These are phyloP conservation scores for Charadrius vociferus DNA, from an alignment of 2,113 vertebrate species.

Conservation along the genomic window DNA sequence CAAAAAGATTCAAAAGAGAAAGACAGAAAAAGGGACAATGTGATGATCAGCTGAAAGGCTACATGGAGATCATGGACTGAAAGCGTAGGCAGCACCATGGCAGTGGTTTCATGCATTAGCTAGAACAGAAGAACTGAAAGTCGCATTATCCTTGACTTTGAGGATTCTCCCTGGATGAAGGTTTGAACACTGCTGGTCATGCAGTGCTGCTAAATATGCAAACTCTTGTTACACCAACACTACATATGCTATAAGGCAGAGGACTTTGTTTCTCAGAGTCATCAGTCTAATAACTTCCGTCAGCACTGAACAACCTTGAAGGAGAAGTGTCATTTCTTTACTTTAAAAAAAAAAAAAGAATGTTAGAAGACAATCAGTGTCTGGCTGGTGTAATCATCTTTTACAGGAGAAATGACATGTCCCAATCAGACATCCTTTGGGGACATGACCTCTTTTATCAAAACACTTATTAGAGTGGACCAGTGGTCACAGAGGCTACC, in stretches of 20 bases:
- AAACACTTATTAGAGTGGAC: background rate
- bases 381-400: background rate
- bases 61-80: background rate
- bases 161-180: background rate
- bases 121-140: background rate
- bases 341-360: background rate
- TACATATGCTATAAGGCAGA: background rate
- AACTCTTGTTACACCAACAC: background rate
- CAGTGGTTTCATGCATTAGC: background rate
- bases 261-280: background rate
- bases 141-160: background rate
- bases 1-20: background rate
- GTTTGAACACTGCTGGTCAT: background rate
- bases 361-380: background rate
- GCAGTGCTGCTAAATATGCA: background rate
- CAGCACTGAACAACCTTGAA: background rate
- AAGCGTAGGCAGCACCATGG: background rate
- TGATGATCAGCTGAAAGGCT: background rate
- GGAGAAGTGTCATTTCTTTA: background rate
- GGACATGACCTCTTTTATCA: constrained; percentile 26
- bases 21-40: background rate
- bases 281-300: background rate
- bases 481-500: background rate
- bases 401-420: background rate
- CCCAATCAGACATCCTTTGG: background rate